Base-by-base conservation (phyloP, 1,140 invertebrate species). In the Radopholus similis region DNA sequence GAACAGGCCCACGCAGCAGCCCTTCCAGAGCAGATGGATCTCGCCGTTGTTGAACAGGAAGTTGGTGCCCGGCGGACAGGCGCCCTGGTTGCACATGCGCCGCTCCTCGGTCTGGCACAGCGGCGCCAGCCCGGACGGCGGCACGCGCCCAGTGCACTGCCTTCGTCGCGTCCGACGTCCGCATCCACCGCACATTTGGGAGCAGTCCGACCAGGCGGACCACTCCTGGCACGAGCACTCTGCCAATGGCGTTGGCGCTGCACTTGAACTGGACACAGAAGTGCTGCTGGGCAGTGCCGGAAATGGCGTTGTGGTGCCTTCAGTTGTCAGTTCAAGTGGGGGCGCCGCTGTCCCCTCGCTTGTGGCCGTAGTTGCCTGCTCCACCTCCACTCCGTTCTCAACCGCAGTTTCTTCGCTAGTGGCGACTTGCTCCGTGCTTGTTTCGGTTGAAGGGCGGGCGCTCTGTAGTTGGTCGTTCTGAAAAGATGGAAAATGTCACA, bases 11-110 rank as follows among this genome's bases (percentile, higher is more conserved):
- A 81, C 76, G 55, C 78, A 81, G 51, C 78, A 81, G n/a, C 78
- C 76, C 62, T 80, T 81, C 72, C 76, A 82, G 1, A 81, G 66
- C 49, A 81, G 64, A 57, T 81, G 80, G 42, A 81, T 78, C 66
- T 81, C 80, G 11, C 74, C 69, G 64, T 81, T 81, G 63, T 81
- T 81, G 38, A 81, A 72, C 8, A 81, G 51, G 60, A 81, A 80
- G 58, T 81, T 81, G 4, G 78, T 82, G 13, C 76, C 76, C 6
- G 37, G 37, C 2, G 78, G 78, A 63, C 78, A 81, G 9, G 66
- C 71, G 8, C 59, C 58, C 34, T 79, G 76, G 53, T 82, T 81
- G 56, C 78, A 81, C 6, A 66, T 64, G n/a, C 78, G 70, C 62
- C 82, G 82, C 38, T 81, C 78, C 56, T 76, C 67, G 9, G 15